These are phyloP conservation scores for Meloidogyne chitwoodi DNA, from an alignment of 1,140 invertebrate species.

Conservation along the genomic window DNA sequence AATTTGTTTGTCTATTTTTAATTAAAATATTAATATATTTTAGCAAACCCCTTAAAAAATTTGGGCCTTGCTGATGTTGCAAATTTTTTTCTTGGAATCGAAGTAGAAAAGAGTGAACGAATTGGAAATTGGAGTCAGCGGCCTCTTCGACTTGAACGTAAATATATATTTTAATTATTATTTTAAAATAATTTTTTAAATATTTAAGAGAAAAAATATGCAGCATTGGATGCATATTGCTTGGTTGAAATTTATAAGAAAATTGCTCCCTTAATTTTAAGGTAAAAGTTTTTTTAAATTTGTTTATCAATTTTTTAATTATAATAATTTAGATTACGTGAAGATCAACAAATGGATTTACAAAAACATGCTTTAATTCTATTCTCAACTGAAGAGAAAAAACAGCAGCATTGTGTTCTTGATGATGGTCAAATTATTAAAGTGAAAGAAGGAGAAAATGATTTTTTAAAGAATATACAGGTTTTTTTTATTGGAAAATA, in stretches of 20 bases:
- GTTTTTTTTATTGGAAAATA: neutral
- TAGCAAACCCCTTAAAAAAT: neutral
- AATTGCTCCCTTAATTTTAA: constrained; percentile 2
- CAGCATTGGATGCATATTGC: constrained; percentile 12
- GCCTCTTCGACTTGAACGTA: constrained; percentile 22
- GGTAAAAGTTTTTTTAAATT: neutral
- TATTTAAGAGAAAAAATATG: constrained; percentile 18
- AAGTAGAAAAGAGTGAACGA: constrained; percentile 21
- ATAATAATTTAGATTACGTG: neutral
- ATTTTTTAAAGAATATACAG: constrained; percentile 12
- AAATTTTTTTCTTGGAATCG: constrained; percentile 13
- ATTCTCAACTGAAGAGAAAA: neutral
- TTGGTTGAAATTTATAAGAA: neutral
- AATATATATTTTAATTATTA: neutral
- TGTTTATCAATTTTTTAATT: neutral
- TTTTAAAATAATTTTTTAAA: neutral
- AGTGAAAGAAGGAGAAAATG: constrained; percentile 8
- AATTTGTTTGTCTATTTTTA: neutral
- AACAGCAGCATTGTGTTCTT: neutral
- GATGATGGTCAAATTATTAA: neutral
- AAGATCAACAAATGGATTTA: neutral
- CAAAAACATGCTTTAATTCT: neutral
- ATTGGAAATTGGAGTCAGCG: constrained; percentile 21
- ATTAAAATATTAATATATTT: neutral
- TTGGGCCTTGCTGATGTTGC: constrained; percentile 18